Evolutionary conservation across 2,113 vertebrate genomes (phyloP).

Genomic region (Craseonycteris thonglongyai): DNA sequence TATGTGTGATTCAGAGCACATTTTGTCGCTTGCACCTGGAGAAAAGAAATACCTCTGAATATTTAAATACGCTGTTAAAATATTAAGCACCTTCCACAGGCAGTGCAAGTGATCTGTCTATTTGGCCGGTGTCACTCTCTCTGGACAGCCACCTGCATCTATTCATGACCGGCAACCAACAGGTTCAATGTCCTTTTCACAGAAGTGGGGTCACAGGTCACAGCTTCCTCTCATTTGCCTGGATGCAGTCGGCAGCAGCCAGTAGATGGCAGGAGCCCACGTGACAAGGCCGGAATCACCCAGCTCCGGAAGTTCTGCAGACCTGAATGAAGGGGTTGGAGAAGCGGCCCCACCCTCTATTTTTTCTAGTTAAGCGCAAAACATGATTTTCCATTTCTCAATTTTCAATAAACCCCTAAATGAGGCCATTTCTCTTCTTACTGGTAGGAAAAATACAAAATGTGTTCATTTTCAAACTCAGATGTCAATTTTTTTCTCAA

Average conservation of each 20-base stretch:
- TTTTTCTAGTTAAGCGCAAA: not conserved
- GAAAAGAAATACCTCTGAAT: conserved; percentile 27
- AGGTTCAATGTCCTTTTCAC: not conserved
- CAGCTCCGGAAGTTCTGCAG: rapidly evolving
- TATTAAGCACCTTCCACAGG: conserved; percentile 24
- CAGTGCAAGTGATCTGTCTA: not conserved
- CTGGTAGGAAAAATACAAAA: not conserved
- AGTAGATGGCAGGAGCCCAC: not conserved
- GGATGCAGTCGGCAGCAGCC: not conserved
- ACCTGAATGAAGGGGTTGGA: no score
- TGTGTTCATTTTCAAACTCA: not conserved
- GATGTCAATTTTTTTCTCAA: not conserved
- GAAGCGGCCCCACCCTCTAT: not conserved
- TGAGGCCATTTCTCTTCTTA: not conserved
- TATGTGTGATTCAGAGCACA: not conserved
- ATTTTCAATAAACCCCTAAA: not conserved
- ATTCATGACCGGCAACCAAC: not conserved
- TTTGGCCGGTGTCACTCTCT: not conserved
- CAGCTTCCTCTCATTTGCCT: not conserved
- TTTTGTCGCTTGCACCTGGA: not conserved
- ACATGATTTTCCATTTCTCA: not conserved
- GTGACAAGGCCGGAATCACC: not conserved
- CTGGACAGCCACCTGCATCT: not conserved
- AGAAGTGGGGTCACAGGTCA: not conserved
- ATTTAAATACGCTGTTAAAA: conserved; percentile 45